Conservation (phyloP, 2,797 vertebrate genomes). For the Argya squamiceps region DNA sequence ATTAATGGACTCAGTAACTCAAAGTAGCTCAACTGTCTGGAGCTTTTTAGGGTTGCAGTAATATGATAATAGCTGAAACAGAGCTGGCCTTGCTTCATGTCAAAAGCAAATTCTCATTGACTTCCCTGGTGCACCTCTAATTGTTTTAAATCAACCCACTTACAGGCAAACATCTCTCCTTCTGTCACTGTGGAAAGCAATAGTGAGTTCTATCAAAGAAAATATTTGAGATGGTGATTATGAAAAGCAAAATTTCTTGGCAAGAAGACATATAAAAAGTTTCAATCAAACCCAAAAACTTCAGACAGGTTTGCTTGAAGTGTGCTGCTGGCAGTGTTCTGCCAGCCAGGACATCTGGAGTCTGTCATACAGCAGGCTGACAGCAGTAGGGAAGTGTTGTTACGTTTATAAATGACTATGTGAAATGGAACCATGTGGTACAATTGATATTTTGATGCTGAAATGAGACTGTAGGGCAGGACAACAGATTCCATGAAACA, state of each 20-base stretch:
- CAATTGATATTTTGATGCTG: neutral
- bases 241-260: neutral
- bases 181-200: neutral
- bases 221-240: neutral
- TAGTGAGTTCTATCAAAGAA: neutral
- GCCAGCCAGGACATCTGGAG: neutral
- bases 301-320: neutral
- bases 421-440: neutral
- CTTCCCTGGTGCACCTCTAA: neutral
- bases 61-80: neutral
- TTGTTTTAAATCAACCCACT: neutral
- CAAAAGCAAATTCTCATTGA: neutral
- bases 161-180: neutral
- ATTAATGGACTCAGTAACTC: slow-evolving; percentile 8
- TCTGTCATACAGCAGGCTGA: neutral
- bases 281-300: neutral
- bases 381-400: neutral
- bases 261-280: neutral
- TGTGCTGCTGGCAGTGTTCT: neutral
- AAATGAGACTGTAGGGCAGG: neutral
- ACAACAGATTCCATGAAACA: neutral
- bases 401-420: neutral
- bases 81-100: neutral
- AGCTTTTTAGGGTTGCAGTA: neutral
- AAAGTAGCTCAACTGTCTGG: neutral